Base-by-base conservation (phyloP, 2,888 invertebrate genomes). In the Creontiades dilutus region DNA sequence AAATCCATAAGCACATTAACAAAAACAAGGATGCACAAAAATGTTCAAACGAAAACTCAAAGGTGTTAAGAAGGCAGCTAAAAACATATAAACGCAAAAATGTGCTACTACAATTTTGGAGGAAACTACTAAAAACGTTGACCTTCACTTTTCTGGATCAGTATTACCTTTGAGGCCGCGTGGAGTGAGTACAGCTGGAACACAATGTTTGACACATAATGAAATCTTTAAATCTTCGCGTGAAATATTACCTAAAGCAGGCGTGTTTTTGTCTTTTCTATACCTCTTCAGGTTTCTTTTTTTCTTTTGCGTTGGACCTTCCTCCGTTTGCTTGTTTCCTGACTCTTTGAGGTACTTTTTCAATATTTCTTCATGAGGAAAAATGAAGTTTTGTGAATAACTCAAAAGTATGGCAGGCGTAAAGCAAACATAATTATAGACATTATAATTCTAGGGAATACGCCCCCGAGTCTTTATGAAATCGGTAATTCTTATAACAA, bases 21-120 rank as follows among this genome's bases (percentile, higher is more conserved):
- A 90, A 76, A 61, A 16, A 68, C 23, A 27, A 78, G n/a, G 82
- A 11, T 82, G 82, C 48, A 37, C 37, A 82, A 82, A 80, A 86
- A 61, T 55, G 47, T 85, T 57, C 80, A 89, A 61, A 61, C 1
- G 82, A 46, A 68, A 68, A 75, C 28, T 28, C 2, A 37, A 86
- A 57, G 16, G 28, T 85, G 89, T 47, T 89, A 82, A 9, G 28
- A 28, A 7, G 47, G 48, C 16, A n/a, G 13, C 14, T 5, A 28
- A 37, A 37, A 78, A 78, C 3, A 19, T 11, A 7, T 12, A 68
- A 52, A 14, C n/a, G 19, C 57, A 57, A n/a, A 57, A 57, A 16
- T 16, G 13, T 16, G 57, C 57, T 16, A 57, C 57, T n/a, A 11
- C 0, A 68, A 68, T 68, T 68, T 68, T 19, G 23, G 68, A 3